A percentile compares a stretch with the other conserved stretches of the same genome.
phyloP scores from a whole-genome alignment of 2,888 invertebrate species.

The Horisme vitalbata region DNA sequence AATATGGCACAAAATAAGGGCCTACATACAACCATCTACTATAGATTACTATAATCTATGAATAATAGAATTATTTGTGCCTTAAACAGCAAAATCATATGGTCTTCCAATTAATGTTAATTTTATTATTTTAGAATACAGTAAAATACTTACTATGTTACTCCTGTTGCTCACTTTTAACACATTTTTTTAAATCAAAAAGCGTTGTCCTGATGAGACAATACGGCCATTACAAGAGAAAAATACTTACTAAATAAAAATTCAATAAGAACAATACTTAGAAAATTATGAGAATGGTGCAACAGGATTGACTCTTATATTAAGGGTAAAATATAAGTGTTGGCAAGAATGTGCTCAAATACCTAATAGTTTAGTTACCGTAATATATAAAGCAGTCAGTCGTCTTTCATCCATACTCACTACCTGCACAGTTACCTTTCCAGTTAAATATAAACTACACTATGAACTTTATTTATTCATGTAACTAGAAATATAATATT shows the following conservation, averaged over 20 bases:
- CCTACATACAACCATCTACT: too few species aligned
- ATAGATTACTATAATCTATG: too few species aligned
- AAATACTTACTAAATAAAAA: too few species aligned
- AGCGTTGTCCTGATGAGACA: too few species aligned
- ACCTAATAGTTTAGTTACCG: constrained; percentile 57
- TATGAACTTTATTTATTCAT: not conserved
- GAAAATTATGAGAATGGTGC: too few species aligned
- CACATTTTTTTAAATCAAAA: too few species aligned
- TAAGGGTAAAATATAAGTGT: not conserved
- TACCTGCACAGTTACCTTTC: constrained; percentile 68
- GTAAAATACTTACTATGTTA: too few species aligned
- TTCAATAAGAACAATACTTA: too few species aligned
- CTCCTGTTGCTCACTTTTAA: too few species aligned
- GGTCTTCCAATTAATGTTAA: constrained; percentile 63
- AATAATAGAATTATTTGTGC: constrained; percentile 60
- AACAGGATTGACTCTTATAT: too few species aligned
- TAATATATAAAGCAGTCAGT: constrained; percentile 44
- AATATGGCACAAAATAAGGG: too few species aligned
- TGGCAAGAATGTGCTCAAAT: constrained; percentile 40
- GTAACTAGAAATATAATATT: not conserved
- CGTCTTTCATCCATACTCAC: constrained; percentile 53
- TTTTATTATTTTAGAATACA: not conserved
- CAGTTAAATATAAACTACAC: constrained; percentile 35
- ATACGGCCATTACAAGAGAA: too few species aligned
- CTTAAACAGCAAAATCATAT: constrained; percentile 78